These are phyloP conservation scores for Euphydryas editha DNA, from an alignment of 2,888 invertebrate species.

Conservation along the genomic window DNA sequence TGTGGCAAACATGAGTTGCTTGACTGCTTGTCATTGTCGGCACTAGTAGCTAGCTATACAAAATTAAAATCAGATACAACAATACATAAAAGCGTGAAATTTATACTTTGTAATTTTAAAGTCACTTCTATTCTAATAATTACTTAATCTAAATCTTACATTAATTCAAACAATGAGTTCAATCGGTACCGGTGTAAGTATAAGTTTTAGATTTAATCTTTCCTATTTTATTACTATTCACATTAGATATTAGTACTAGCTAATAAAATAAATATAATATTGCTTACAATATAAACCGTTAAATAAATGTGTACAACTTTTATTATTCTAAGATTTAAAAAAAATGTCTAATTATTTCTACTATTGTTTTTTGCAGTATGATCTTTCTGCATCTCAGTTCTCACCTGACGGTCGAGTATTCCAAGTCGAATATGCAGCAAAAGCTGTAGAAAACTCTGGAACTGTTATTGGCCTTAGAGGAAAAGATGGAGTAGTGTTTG, in stretches of 20 bases:
- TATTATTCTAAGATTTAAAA: background rate
- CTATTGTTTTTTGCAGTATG: conserved; percentile 88
- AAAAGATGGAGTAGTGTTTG: conserved; percentile 98
- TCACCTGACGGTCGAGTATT: conserved; percentile 99
- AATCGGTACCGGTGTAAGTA: conserved; percentile 96
- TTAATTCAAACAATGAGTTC: conserved; percentile 89
- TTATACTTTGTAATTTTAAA: conserved; percentile 7
- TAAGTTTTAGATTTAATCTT: conserved; percentile 30
- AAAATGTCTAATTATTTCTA: conserved; percentile 45
- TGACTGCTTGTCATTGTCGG: conserved; percentile 62
- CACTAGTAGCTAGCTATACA: conserved; percentile 49
- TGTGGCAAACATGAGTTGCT: conserved; percentile 50
- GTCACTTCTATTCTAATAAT: conserved; percentile 8
- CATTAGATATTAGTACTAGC: background rate
- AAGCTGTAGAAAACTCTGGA: conserved; percentile 99
- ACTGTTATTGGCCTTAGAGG: conserved; percentile 97
- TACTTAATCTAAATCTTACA: conserved; percentile 6
- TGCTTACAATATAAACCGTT: background rate
- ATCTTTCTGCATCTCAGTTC: conserved; percentile 99
- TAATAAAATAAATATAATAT: background rate
- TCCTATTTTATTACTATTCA: background rate
- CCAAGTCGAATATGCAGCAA: conserved; percentile 99
- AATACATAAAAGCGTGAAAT: conserved; percentile 8
- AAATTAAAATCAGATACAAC: conserved; percentile 20
- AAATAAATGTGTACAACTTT: background rate